Conservation (phyloP, 2,888 invertebrate species). For the Criorhina ranunculi region DNA sequence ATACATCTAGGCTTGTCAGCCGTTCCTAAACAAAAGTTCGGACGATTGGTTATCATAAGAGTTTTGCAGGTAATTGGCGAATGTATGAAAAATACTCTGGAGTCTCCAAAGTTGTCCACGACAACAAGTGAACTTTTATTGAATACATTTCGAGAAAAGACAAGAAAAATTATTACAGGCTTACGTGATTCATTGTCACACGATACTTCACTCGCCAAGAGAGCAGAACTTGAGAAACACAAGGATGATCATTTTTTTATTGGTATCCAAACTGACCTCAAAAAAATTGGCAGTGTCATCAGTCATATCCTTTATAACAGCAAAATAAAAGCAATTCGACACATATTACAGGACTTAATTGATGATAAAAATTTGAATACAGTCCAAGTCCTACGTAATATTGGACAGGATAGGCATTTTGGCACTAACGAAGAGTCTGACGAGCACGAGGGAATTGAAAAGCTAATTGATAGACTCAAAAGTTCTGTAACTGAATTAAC, state of each 20-base stretch:
- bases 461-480: conserved; percentile 3
- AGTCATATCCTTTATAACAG: conserved; percentile 8
- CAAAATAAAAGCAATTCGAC: conserved; percentile 4
- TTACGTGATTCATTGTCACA: conserved; percentile 59
- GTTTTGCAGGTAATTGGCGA: conserved; percentile 78
- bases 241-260: conserved; percentile 50
- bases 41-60: conserved; percentile 74
- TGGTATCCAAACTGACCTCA: conserved; percentile 20
- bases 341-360: conserved; percentile 1
- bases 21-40: conserved; percentile 37
- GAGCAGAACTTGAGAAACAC: conserved; percentile 16
- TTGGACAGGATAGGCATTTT: background rate
- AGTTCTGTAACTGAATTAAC: conserved; percentile 14
- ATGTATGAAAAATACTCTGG: conserved; percentile 77
- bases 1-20: conserved; percentile 36
- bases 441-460: background rate
- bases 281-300: conserved; percentile 20
- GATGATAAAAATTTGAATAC: background rate
- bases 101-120: conserved; percentile 77
- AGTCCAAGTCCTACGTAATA: background rate
- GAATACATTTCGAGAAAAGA: background rate
- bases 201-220: conserved; percentile 17
- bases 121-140: conserved; percentile 37
- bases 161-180: conserved; percentile 27
- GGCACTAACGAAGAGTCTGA: too few relatives aligned